phyloP scores from a whole-genome alignment of 2,113 vertebrate species.

The Datnioides undecimradiatus region DNA sequence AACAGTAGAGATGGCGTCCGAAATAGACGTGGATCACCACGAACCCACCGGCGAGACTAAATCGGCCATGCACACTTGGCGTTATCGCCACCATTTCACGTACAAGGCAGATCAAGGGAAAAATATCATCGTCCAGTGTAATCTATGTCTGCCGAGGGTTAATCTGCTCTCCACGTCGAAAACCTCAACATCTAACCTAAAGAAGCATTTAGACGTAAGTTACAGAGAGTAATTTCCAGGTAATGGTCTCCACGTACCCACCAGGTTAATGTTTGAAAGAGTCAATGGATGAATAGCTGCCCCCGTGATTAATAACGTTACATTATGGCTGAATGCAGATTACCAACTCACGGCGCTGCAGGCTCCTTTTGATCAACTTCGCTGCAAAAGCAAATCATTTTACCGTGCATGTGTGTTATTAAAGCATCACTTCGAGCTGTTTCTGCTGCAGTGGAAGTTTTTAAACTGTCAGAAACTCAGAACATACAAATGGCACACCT shows the following conservation, averaged over 20 bases:
- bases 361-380: conserved; percentile 13
- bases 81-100: conserved; percentile 83
- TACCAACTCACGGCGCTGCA: conserved; percentile 40
- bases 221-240: neutral
- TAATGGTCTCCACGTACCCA: neutral
- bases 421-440: neutral
- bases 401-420: neutral
- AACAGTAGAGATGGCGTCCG: conserved; percentile 9
- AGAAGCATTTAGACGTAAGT: conserved; percentile 84
- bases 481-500: neutral
- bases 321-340: conserved; percentile 45
- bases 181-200: conserved; percentile 82
- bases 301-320: conserved; percentile 55
- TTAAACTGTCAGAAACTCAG: conserved; percentile 8
- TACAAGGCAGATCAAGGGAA: conserved; percentile 82
- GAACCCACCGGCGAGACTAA: conserved; percentile 68
- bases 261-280: conserved; percentile 58
- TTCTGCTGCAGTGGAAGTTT: conserved; percentile 33
- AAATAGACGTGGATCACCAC: conserved; percentile 65
- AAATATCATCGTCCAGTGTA: conserved; percentile 85
- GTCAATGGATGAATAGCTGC: conserved; percentile 54
- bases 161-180: conserved; percentile 82
- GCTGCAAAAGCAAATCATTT: neutral
- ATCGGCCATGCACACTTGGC: conserved; percentile 80
- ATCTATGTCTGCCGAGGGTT: conserved; percentile 81